A percentile compares a stretch with the other conserved stretches of the same genome.
Conservation (phyloP, 2,113 vertebrate genomes). For the Astatotilapia flaviijosephi region DNA sequence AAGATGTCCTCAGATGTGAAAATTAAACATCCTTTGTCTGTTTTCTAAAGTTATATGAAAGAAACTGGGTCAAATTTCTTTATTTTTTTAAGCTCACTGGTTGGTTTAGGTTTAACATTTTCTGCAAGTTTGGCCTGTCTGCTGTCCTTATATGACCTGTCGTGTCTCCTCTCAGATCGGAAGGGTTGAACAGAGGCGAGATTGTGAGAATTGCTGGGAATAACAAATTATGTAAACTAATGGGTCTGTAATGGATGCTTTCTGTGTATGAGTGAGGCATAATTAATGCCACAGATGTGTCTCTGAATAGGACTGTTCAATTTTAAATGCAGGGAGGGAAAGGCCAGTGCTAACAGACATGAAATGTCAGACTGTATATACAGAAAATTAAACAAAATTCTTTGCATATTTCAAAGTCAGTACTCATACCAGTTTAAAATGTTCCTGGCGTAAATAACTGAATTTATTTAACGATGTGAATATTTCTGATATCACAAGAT, state of each 20-base stretch:
- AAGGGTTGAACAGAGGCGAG: neutral
- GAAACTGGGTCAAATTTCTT: neutral
- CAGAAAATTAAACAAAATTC: neutral
- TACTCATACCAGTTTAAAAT: neutral
- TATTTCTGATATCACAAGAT: neutral
- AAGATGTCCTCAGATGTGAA: neutral
- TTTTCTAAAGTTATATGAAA: neutral
- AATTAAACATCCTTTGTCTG: neutral
- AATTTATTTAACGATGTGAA: neutral
- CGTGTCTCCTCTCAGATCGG: neutral
- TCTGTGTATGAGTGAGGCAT: neutral
- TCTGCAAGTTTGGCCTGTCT: neutral
- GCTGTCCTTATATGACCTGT: neutral
- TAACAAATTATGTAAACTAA: conserved; percentile 47
- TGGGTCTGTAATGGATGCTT: conserved; percentile 19
- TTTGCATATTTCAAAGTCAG: neutral
- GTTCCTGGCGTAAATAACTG: neutral
- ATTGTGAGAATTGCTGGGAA: conserved; percentile 26
- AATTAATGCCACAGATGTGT: conserved; percentile 9
- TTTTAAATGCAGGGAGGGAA: conserved; percentile 42
- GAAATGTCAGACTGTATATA: neutral
- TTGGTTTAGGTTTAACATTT: neutral
- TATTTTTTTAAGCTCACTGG: neutral
- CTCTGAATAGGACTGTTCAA: conserved; percentile 22
- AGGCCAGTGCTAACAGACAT: neutral